Percentiles rank a stretch among this genome's conserved stretches.
phyloP scores from a whole-genome alignment of 2,113 vertebrate genomes.

The Bungarus multicinctus region DNA sequence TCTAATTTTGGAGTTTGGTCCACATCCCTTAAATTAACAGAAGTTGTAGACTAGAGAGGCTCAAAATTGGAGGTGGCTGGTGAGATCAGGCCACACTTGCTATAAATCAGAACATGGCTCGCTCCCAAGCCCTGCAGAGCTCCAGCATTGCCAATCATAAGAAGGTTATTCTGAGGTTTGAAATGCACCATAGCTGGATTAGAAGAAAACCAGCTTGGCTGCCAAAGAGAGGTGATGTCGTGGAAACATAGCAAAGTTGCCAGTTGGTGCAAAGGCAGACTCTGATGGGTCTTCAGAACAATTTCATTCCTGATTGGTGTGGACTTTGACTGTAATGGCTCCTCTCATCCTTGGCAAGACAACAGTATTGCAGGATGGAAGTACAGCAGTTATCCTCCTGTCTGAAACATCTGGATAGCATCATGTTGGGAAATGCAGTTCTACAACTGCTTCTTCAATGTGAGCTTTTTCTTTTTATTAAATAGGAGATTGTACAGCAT shows the following conservation, averaged over 20 bases:
- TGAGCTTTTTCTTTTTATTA: neutral
- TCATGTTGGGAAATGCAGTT: neutral
- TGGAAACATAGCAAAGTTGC: neutral
- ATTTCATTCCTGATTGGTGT: neutral
- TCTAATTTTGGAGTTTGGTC: neutral
- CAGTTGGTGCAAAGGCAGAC: neutral
- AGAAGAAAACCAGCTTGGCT: neutral
- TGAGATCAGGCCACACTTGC: neutral
- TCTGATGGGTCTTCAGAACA: neutral
- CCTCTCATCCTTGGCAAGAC: neutral
- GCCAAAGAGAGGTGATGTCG: neutral
- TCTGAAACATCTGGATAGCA: neutral
- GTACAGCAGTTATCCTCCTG: neutral
- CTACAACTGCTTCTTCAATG: neutral
- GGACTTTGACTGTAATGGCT: neutral
- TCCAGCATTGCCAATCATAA: neutral
- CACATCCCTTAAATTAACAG: neutral
- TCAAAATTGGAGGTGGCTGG: neutral
- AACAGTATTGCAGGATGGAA: neutral
- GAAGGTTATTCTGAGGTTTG: neutral
- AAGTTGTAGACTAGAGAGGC: neutral
- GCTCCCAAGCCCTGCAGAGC: neutral
- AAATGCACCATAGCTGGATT: neutral
- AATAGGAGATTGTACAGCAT: neutral
- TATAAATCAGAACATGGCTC: neutral